Conservation (phyloP, 2,797 vertebrate species). For the Sebastolobus alascanus region DNA sequence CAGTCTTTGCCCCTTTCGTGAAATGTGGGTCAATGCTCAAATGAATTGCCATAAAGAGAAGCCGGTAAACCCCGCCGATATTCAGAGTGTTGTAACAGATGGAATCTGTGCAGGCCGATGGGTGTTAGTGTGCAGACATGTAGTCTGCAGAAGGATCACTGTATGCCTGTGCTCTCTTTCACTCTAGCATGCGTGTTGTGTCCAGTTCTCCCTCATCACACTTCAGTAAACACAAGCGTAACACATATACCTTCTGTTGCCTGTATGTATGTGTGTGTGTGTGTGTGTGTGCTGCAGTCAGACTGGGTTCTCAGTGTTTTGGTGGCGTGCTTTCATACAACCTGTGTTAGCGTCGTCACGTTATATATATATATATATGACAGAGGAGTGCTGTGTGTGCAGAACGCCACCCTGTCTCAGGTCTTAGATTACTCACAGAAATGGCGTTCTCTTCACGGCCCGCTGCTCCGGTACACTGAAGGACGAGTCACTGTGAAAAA, state of each 20-base stretch:
- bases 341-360: conserved; percentile 16
- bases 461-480: conserved; percentile 27
- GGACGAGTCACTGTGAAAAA: conserved; percentile 12
- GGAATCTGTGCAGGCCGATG: conserved; percentile 33
- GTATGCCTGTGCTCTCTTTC: conserved; percentile 55
- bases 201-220: conserved; percentile 43
- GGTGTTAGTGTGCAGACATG: conserved; percentile 63
- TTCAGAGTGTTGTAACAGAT: conserved; percentile 54
- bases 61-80: conserved; percentile 31
- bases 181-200: conserved; percentile 41
- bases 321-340: conserved; percentile 4
- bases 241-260: conserved; percentile 66
- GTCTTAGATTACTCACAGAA: conserved; percentile 62
- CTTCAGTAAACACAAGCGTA: conserved; percentile 54
- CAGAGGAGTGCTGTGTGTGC: conserved; percentile 69
- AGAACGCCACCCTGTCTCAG: conserved; percentile 54
- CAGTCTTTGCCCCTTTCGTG: conserved; percentile 30
- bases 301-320: conserved; percentile 39
- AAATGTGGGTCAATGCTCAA: conserved; percentile 46
- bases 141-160: conserved; percentile 55
- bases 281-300: conserved; percentile 11
- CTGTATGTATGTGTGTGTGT: neutral
- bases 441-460: conserved; percentile 47
- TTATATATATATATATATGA: conserved; percentile 23
- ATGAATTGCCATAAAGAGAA: conserved; percentile 30